Percentiles rank a stretch among this genome's conserved stretches.
phyloP scores from a whole-genome alignment of 2,797 vertebrate species.

The Sylvilagus floridanus region DNA sequence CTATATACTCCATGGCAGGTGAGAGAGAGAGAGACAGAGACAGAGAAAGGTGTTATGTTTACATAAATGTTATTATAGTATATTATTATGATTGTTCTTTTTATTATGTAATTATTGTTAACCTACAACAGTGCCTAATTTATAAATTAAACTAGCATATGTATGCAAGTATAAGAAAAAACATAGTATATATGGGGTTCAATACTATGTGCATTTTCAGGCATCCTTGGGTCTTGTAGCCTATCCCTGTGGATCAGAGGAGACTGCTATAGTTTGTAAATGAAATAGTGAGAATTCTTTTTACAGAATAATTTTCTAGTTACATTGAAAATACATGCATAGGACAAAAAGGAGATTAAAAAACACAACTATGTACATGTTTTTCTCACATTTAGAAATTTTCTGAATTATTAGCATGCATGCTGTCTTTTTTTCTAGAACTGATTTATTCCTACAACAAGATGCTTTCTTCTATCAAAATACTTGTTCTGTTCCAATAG shows the following conservation, averaged over 20 bases:
- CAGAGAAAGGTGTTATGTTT: neutral
- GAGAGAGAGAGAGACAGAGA: neutral
- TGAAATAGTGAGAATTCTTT: neutral
- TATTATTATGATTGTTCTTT: neutral
- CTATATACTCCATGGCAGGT: neutral
- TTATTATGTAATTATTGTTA: neutral
- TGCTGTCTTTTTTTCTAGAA: neutral
- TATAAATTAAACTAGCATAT: neutral
- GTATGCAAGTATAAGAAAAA: neutral
- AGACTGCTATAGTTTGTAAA: neutral
- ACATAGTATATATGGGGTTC: neutral
- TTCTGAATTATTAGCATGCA: neutral
- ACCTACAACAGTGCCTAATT: neutral
- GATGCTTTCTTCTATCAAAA: no score
- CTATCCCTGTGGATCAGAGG: neutral
- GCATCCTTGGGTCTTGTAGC: neutral
- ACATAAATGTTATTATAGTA: neutral
- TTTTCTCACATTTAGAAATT: neutral
- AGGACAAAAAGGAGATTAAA: neutral
- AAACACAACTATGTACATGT: neutral
- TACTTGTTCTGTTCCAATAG: no score
- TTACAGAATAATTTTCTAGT: constrained; percentile 25
- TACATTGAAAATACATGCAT: neutral
- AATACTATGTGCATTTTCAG: neutral
- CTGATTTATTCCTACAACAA: no score